Percentiles rank a stretch among this genome's conserved stretches.
Conservation (phyloP, 2,888 invertebrate genomes). For the Cynaeus angustus region DNA sequence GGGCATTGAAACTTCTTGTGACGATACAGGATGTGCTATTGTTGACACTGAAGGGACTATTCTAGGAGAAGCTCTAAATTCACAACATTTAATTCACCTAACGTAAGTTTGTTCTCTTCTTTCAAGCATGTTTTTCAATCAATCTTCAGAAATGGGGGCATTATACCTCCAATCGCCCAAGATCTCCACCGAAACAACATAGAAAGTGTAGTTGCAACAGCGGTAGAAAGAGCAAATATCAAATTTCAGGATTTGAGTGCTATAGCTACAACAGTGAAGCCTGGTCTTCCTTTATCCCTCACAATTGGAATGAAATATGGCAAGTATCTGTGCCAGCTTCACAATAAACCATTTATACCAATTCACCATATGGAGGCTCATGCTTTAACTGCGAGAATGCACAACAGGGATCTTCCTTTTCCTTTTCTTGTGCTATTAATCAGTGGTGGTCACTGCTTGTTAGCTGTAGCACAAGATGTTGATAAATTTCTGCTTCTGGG, state of each 20-base stretch:
- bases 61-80: conserved; percentile 86
- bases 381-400: conserved; percentile 90
- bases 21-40: conserved; percentile 96
- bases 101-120: conserved; percentile 72
- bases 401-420: conserved; percentile 79
- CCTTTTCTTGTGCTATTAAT: conserved; percentile 93
- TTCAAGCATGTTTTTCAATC: not conserved
- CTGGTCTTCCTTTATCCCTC: conserved; percentile 87
- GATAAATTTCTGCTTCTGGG: conserved; percentile 88
- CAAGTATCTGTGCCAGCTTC: conserved; percentile 79
- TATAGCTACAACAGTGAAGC: conserved; percentile 93
- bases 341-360: conserved; percentile 90
- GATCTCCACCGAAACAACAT: conserved; percentile 88
- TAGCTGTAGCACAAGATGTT: conserved; percentile 83
- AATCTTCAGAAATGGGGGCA: conserved; percentile 83
- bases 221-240: conserved; percentile 78
- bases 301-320: conserved; percentile 88
- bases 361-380: conserved; percentile 99
- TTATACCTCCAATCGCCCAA: conserved; percentile 90
- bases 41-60: conserved; percentile 82
- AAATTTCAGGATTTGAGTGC: conserved; percentile 83
- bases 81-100: conserved; percentile 85
- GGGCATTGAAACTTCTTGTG: conserved; percentile 98
- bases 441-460: conserved; percentile 94
- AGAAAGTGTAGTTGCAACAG: conserved; percentile 79